A percentile compares a stretch with the other conserved stretches of the same genome.
phyloP scores from a whole-genome alignment of 2,113 vertebrate genomes.

The Oophaga pumilio region DNA sequence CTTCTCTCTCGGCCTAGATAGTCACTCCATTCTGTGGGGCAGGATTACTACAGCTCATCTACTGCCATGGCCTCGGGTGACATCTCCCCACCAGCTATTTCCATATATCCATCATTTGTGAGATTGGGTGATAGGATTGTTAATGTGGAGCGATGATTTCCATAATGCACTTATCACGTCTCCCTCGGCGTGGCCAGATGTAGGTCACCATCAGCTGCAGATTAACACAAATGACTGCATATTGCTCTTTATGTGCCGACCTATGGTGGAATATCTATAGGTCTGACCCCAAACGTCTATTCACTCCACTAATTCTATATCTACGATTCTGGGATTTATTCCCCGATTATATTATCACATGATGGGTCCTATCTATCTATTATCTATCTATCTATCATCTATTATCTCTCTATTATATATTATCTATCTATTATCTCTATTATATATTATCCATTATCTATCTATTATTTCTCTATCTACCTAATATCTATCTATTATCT shows the following conservation, averaged over 20 bases:
- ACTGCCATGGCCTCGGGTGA: neutral
- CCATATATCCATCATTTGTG: conserved; percentile 44
- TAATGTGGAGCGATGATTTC: conserved; percentile 20
- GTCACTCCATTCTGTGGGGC: conserved; percentile 23
- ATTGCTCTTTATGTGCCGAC: neutral
- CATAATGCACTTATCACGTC: conserved; percentile 43
- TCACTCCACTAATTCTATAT: neutral
- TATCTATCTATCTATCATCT: neutral
- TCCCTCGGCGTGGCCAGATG: conserved; percentile 27
- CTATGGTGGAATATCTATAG: neutral
- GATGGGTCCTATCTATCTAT: neutral
- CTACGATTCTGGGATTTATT: neutral
- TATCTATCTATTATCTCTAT: neutral
- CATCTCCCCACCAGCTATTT: conserved; percentile 29
- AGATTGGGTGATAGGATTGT: conserved; percentile 38
- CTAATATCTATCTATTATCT: neutral
- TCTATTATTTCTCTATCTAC: neutral
- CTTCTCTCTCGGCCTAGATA: neutral
- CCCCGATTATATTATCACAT: neutral
- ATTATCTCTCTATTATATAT: neutral
- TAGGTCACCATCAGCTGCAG: conserved; percentile 5
- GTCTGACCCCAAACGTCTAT: neutral
- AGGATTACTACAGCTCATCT: conserved; percentile 37
- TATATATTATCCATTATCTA: neutral
- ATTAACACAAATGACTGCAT: conserved; percentile 28